Base-by-base conservation (phyloP, 2,113 vertebrate genomes). In the Telmatochromis sp. region DNA sequence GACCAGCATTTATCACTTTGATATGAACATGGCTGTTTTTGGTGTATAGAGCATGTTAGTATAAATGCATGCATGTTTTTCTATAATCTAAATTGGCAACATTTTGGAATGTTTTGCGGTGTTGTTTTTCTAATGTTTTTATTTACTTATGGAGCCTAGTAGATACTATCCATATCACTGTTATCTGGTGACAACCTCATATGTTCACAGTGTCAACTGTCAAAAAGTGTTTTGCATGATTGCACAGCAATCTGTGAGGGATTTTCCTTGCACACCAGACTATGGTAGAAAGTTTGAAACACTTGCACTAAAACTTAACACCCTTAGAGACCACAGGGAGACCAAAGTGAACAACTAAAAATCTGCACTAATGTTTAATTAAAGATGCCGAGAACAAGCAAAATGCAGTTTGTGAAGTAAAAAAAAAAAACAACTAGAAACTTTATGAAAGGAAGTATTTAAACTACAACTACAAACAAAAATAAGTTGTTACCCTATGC, bases 1-100 rank as follows among this genome's bases (percentile, higher is more conserved):
- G 37, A 31, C 49, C 78, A 60, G 8, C 88, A 86, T 88, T 86
- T 81, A 85, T 92, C 89, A 89, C 53, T 63, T 14, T 57, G 31
- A 80, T 26, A 88, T 15, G 33, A 58, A 85, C 68, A 19, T 2
- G 21, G 63, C 81, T 47, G 37, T 31, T 73, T 33, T 26, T 53
- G 21, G 15, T 57, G 86, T 40, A 28, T 63, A 19, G 9, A 26
- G n/a, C 5, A n/a, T 19, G 51, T 78, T 40, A 88, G 68, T 60
- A 42, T 37, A 60, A 40, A 51, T 55, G 45, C 55, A 70, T 55
- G 28, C 23, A 5, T 12, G 7, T 49, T 53, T 26, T 17, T 51
- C 3, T 49, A 58, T 10, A 17, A 7, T n/a, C 54, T 31, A n/a
- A 33, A 31, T 3, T 31, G 45, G 26, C 73, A 51, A 78, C 28